Base-by-base conservation (phyloP, 2,113 vertebrate species). In the Bubo blakistoni region DNA sequence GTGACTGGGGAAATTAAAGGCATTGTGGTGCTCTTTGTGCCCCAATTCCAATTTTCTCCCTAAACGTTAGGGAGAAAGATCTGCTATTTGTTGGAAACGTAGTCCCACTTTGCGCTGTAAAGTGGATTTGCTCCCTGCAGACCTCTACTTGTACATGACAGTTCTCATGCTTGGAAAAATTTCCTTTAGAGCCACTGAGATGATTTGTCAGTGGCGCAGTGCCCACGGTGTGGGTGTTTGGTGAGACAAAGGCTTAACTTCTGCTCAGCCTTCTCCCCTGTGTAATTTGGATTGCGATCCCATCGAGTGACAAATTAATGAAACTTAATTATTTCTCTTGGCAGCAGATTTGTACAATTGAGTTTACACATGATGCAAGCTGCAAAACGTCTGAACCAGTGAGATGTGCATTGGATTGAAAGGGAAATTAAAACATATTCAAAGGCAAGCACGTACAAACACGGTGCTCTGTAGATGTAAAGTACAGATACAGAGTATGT, bases 401-500 rank as follows among this genome's bases (percentile, higher is more conserved):
- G 34, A 52, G 51, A 25, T 5, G 22, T 5, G 9, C 12, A 0
- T 65, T 32, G 4, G 21, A 24, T 14, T 38, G 26, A n/a, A 36
- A 63, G 57, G 36, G 27, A 38, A 26, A 65, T 40, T n/a, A 27
- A 42, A 61, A n/a, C 16, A 2, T 18, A 6, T 36, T 36, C 13
- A 13, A 52, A 70, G 32, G 55, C 42, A 25, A 66, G 42, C 38
- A 21, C 2, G 2, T 36, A 32, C 36, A 22, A 27, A 54, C 7
- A 0, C 0, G 5, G 16, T 16, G 3, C 38, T 38, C 16, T 4
- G 12, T 27, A 36, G 63, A 5, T 12, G 16, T 6, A 26, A 26
- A 18, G 21, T 11, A 9, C 36, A 16, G 52, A 3, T 10, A 17
- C 11, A 20, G 25, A 25, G 6, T 11, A 20, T 9, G 44, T 7